Conservation (phyloP, 2,113 vertebrate species). For the Laticauda colubrina region DNA sequence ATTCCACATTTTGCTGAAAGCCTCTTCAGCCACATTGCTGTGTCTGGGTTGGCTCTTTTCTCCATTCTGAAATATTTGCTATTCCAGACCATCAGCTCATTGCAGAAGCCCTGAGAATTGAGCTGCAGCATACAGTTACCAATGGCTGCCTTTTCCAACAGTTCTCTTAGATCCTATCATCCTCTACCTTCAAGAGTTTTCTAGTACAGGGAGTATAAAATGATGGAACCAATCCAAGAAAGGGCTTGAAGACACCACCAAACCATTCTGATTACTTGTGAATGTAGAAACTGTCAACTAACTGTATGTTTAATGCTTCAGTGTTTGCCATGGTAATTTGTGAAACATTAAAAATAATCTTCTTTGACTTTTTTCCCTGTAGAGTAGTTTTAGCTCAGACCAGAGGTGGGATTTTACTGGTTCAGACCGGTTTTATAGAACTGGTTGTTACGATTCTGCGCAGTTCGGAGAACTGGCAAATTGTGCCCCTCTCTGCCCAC, state of each 20-base stretch:
- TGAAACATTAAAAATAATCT: background rate
- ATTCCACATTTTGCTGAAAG: too few relatives aligned
- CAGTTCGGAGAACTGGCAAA: too few relatives aligned
- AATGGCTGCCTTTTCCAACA: background rate
- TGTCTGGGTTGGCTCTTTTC: background rate
- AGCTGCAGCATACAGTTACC: background rate
- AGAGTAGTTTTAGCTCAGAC: background rate
- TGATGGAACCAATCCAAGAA: background rate
- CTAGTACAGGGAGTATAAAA: background rate
- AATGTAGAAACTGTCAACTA: background rate
- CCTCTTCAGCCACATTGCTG: background rate
- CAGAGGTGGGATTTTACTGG: too few relatives aligned
- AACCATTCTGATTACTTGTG: background rate
- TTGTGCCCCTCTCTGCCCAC: too few relatives aligned
- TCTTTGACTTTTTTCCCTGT: background rate
- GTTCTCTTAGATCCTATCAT: background rate
- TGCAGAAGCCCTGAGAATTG: conserved; percentile 10
- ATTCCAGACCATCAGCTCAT: conserved; percentile 18
- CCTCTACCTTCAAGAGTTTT: background rate
- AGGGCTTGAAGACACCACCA: background rate
- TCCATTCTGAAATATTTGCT: background rate
- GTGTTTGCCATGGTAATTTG: background rate
- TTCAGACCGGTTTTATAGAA: too few relatives aligned
- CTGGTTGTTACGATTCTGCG: too few relatives aligned
- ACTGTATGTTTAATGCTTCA: background rate